Base-by-base conservation (phyloP, 2,113 vertebrate species). In the Myiopsitta monachus region DNA sequence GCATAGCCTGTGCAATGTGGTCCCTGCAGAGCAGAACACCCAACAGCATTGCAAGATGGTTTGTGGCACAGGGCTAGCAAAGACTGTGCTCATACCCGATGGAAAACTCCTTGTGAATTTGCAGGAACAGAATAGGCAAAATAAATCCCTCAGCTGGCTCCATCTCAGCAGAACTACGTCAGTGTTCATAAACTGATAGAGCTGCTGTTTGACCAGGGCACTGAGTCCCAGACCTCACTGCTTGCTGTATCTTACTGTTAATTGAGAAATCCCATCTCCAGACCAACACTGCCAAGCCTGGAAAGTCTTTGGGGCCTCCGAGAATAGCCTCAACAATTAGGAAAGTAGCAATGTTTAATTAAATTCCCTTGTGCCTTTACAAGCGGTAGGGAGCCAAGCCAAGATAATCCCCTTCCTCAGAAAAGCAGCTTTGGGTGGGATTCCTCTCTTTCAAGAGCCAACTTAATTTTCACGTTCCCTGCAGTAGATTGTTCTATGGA, bases 361-460 rank as follows among this genome's bases (percentile, higher is more conserved):
- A 94, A 93, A 83, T 88, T 83, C 75, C 43, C 38, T 30, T 66
- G 18, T 14, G 33, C 4, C 1, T 90, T 86, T 90, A 67, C 90
- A 90, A 90, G 51, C 1, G 0, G 59, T 23, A 41, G 72, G 78
- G 83, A 95, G 75, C 30, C 59, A 67, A 90, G 90, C 92, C 88
- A 83, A 86, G 59, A 88, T 80, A 94, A 93, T 92, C 88, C 72
- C 26, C 43, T 86, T 83, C 79, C 88, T 95, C 72, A 83, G 74
- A 76, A 89, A 96, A 70, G 70, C 51, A 59, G 77, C 77, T 93
- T 94, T 95, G 88, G 39, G 69, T 91, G 73, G 69, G 66, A 96
- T 93, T 95, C 80, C 31, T 87, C 55, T 38, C 84, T 66, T 90
- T 62, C 21, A 75, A 49, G 66, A 94, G 83, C 73, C 73, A 91